Evolutionary conservation across 2,797 vertebrate species (phyloP), one percentile per base, ranked within the genome.

Genomic region (Crypturellus tataupa): DNA sequence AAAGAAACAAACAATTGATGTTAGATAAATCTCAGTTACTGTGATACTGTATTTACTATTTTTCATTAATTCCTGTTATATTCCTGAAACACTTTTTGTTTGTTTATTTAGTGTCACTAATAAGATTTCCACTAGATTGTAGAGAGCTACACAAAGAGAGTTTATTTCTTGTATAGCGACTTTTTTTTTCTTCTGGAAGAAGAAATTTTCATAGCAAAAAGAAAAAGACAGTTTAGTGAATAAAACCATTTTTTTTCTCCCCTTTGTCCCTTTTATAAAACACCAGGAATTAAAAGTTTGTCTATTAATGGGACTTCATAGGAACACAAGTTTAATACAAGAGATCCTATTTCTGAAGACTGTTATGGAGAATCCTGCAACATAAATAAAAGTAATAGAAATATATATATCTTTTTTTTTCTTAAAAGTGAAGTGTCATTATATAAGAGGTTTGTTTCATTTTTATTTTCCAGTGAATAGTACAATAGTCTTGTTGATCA

Each of bases 351-450:
- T 53, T 27, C 2, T 6, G 8, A 53, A 19, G 65, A 40, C 5
- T 29, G 14, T 8, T 64, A 39, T 6, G 64, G 9, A 0, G 51
- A 59, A 24, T 35, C 1, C 35, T 47, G 5, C 2, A 80, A 40
- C 27, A 68, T 5, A 68, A 84, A 60, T 25, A 20, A 80, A 73
- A 3, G 1, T 27, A 29, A 16, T 27, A 53, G 6, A 35, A 29
- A 55, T 55, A 55, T 17, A 55, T 55, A 55, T 29, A 10, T 7
- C 16, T 29, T 29, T 29, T 53, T 35, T 13, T 24, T 7, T 2
- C 29, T 4, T 5, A n/a, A 82, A 76, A 44, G 4, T 46, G 2
- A 44, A 77, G 1, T 0, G 10, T 31, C 37, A 56, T 4, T 3
- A 31, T 64, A 6, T 49, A 56, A 82, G 17, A 83, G 5, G 21